A percentile compares a stretch with the other conserved stretches of the same genome.
phyloP scores from a whole-genome alignment of 2,113 vertebrate genomes.

The Grus americana region DNA sequence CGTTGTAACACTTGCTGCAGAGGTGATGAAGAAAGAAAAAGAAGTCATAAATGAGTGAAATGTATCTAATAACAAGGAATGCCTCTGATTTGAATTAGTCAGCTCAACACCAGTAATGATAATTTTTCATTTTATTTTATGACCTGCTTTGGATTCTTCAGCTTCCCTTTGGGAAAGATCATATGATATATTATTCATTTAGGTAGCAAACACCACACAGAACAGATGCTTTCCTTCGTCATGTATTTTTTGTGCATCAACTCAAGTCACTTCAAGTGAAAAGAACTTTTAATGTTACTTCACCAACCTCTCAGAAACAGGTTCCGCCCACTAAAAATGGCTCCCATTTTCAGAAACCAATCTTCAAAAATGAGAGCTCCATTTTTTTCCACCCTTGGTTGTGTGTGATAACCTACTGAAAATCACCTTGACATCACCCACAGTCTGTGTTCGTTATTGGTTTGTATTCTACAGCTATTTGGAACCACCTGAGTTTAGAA shows the following conservation, averaged over 20 bases:
- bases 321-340: not conserved
- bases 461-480: not conserved
- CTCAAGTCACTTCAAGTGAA: not conserved
- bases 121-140: constrained; percentile 18
- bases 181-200: not conserved
- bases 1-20: constrained; percentile 7
- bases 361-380: not conserved
- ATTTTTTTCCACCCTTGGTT: not conserved
- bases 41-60: constrained; percentile 53
- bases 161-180: constrained; percentile 25
- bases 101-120: not conserved
- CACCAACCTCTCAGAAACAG: not conserved
- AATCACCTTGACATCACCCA: not conserved
- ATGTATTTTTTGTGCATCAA: not conserved
- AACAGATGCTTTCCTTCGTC: not conserved
- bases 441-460: not conserved
- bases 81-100: not conserved
- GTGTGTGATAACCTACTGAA: not conserved
- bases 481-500: not conserved
- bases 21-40: constrained; percentile 32
- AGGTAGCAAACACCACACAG: not conserved
- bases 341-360: not conserved
- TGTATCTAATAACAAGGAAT: constrained; percentile 6
- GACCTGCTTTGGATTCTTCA: constrained; percentile 15
- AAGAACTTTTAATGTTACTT: not conserved